A percentile compares a stretch with the other conserved stretches of the same genome.
Conservation (phyloP, 2,113 vertebrate genomes). For the Aegypius monachus region DNA sequence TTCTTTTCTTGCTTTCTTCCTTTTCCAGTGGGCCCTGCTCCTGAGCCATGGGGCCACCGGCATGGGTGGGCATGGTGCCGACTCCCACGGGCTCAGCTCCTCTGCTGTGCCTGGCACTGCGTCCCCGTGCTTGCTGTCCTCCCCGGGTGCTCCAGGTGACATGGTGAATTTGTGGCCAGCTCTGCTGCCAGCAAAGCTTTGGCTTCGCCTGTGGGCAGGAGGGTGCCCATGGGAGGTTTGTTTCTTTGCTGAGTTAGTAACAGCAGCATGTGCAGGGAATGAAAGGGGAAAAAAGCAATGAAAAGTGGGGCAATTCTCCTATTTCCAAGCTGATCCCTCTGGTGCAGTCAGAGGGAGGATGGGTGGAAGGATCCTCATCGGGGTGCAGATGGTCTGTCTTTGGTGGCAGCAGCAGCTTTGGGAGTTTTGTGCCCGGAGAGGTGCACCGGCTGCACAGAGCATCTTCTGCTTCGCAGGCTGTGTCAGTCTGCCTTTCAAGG, state of each 20-base stretch:
- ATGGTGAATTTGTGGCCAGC: rapidly evolving
- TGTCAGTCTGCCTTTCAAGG: not conserved
- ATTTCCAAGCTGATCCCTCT: not conserved
- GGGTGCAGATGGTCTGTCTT: rapidly evolving
- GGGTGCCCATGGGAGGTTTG: not conserved
- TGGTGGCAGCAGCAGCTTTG: not conserved
- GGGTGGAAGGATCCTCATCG: not conserved
- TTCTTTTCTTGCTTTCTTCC: not conserved
- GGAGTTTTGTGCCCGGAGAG: not conserved
- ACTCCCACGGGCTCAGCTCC: not conserved
- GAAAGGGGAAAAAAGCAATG: not conserved
- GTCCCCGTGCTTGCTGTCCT: rapidly evolving
- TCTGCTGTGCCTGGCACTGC: not conserved
- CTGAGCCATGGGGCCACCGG: rapidly evolving
- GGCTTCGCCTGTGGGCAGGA: not conserved
- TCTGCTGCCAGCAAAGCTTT: not conserved
- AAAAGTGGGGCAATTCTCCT: not conserved
- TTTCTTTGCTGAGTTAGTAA: not conserved
- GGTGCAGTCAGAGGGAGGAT: not conserved
- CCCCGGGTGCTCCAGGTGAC: not conserved
- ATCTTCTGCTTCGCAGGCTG: not conserved
- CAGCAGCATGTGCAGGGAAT: not conserved
- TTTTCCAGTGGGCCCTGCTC: not conserved
- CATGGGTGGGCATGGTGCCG: rapidly evolving
- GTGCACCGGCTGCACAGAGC: not conserved